These are phyloP conservation scores for Porites divaricata DNA, from an alignment of 92 coral and sea anemone species.

Conservation along the genomic window DNA sequence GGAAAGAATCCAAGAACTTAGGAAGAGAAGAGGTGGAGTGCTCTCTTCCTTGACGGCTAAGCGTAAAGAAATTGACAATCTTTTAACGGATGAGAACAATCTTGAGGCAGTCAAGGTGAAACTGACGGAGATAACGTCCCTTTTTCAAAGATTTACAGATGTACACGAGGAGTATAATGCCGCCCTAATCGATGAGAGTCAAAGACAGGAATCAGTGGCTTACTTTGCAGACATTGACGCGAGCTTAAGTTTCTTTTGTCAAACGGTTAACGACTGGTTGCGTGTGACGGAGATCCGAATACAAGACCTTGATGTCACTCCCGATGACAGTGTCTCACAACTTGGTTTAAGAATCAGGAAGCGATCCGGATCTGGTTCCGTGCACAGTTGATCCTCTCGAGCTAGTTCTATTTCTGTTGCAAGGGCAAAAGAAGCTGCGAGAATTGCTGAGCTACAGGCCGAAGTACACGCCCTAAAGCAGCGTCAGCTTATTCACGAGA, in stretches of 20 bases:
- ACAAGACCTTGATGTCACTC: not conserved
- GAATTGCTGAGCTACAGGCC: not conserved
- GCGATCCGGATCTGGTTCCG: not conserved
- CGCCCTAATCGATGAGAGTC: not conserved
- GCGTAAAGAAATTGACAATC: not conserved
- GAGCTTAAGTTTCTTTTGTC: not conserved
- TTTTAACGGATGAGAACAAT: conserved; percentile 6
- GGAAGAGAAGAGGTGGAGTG: not conserved
- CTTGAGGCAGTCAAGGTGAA: not conserved
- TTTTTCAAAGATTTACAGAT: not conserved
- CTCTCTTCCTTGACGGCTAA: not conserved
- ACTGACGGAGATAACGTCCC: not conserved
- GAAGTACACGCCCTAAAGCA: not conserved
- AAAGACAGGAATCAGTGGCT: not conserved
- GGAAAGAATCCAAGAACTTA: conserved; percentile 1
- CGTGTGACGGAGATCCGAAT: not conserved
- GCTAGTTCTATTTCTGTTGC: not conserved
- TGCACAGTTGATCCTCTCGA: not conserved
- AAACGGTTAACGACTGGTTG: not conserved
- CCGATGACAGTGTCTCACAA: not conserved
- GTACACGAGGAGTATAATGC: not conserved
- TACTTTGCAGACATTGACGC: not conserved
- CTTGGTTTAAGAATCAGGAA: not conserved
- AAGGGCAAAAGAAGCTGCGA: not conserved
- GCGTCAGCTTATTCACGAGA: not conserved